A percentile compares a stretch with the other conserved stretches of the same genome.
Conservation (phyloP, 1,140 invertebrate genomes). For the Dreissena polymorpha region DNA sequence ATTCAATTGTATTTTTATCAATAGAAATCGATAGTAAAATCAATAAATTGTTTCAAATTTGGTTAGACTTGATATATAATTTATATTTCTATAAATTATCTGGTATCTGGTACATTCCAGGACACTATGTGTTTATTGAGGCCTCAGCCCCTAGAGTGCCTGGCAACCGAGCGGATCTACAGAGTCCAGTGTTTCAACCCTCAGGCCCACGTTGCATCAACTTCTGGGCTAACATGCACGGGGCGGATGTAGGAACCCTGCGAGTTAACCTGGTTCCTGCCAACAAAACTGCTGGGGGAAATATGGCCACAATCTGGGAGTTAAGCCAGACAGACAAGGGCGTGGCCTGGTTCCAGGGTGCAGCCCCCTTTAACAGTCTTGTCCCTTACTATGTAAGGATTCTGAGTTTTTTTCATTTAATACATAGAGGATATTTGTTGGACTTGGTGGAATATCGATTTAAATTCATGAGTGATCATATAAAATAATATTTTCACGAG, state of each 20-base stretch:
- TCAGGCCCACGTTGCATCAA: slow-evolving; percentile 61
- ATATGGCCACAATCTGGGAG: slow-evolving; percentile 55
- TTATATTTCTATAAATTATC: too few relatives aligned
- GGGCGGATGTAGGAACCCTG: slow-evolving; percentile 67
- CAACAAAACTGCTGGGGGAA: slow-evolving; percentile 44
- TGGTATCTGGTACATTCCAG: slow-evolving; percentile 54
- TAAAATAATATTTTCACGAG: too few relatives aligned
- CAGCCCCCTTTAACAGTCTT: slow-evolving; percentile 52
- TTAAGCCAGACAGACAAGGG: slow-evolving; percentile 56
- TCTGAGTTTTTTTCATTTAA: background rate
- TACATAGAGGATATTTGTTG: too few relatives aligned
- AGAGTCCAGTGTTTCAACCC: slow-evolving; percentile 67
- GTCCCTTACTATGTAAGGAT: slow-evolving; percentile 61
- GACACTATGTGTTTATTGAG: slow-evolving; percentile 75
- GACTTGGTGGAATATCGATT: too few relatives aligned
- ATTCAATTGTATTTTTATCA: too few relatives aligned
- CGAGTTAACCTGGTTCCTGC: slow-evolving; percentile 68
- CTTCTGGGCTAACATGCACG: slow-evolving; percentile 83
- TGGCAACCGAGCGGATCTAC: slow-evolving; percentile 70
- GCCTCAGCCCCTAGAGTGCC: slow-evolving; percentile 65
- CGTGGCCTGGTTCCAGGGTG: slow-evolving; percentile 58
- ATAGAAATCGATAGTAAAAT: too few relatives aligned
- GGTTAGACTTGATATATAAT: too few relatives aligned
- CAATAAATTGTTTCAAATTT: too few relatives aligned
- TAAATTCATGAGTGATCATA: too few relatives aligned